Evolutionary conservation across 2,113 vertebrate species (phyloP).

Genomic region (Oryctolagus cuniculus): mOryCun1.1 NC_091442.1:42447501-42448000

Average conservation of each 20-base stretch:
- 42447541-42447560: neutral
- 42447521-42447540: constrained; percentile 24
- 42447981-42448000: neutral
- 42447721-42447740: neutral
- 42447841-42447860: neutral
- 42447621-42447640: neutral
- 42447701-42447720: neutral
- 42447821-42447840: neutral
- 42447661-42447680: neutral
- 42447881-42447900: neutral
- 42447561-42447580: constrained; percentile 45
- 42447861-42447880: neutral
- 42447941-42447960: neutral
- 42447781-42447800: neutral
- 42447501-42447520: neutral
- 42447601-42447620: constrained; percentile 49
- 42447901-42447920: neutral
- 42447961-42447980: neutral
- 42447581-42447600: constrained; percentile 39
- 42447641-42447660: neutral
- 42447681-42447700: neutral
- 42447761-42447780: neutral
- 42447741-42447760: neutral
- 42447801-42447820: neutral
- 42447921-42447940: neutral